Conservation (phyloP, 1,140 invertebrate species). For the Drosophila erecta region DNA sequence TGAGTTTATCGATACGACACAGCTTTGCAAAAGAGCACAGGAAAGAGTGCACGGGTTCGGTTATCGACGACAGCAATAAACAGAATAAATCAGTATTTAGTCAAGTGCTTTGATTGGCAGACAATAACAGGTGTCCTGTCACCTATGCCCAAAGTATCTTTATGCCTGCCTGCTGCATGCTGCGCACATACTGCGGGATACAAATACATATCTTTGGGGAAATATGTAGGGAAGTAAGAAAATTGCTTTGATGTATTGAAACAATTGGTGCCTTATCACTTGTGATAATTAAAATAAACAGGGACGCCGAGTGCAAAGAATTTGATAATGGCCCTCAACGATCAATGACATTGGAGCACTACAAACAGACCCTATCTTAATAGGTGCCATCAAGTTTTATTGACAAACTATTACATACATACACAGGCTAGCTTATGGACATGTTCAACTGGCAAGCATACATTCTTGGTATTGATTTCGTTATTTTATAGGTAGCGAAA, state of each 20-base stretch:
- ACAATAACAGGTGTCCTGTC: constrained; percentile 47
- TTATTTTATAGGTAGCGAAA: not conserved
- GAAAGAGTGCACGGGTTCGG: not conserved
- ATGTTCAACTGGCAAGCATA: not conserved
- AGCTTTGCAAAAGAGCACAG: constrained; percentile 6
- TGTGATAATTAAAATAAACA: not conserved
- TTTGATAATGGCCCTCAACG: not conserved
- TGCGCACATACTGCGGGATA: too few relatives aligned
- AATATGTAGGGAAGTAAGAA: too few relatives aligned
- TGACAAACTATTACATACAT: not conserved
- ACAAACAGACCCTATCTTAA: constrained; percentile 9
- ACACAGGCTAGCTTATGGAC: not conserved
- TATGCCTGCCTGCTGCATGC: constrained; percentile 4
- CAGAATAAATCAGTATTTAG: constrained; percentile 62
- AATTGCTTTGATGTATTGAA: too few relatives aligned
- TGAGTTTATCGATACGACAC: constrained; percentile 12
- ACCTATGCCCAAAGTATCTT: not conserved
- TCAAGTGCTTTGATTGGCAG: constrained; percentile 57
- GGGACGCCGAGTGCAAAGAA: constrained; percentile 10
- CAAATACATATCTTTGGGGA: too few relatives aligned
- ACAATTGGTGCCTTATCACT: too few relatives aligned
- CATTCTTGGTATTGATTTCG: constrained; percentile 1
- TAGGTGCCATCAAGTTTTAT: not conserved
- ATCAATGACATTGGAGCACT: constrained; percentile 5
- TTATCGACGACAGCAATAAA: constrained; percentile 25